Percentiles rank a stretch among this genome's conserved stretches.
Conservation (phyloP, 1,140 invertebrate genomes). For the Scylla paramamosain region DNA sequence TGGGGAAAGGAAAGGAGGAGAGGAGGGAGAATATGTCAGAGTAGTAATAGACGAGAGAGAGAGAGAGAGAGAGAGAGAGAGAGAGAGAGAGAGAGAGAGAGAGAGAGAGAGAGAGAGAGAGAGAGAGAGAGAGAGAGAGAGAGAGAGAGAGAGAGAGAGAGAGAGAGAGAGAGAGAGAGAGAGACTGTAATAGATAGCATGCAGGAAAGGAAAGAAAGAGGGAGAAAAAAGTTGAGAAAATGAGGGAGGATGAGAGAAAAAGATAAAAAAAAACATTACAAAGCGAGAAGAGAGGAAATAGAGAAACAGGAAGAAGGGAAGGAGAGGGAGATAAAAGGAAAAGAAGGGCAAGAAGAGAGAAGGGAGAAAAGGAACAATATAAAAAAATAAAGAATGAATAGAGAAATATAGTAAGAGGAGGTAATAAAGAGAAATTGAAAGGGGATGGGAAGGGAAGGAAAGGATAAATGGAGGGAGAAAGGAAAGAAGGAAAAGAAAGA, state of each 20-base stretch:
- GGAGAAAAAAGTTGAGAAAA: background rate
- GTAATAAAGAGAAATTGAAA: background rate
- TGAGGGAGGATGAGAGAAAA: background rate
- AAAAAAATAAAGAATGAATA: background rate
- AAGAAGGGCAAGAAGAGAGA: background rate
- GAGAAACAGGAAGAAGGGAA: background rate
- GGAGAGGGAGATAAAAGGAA: constrained; percentile 10
- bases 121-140: background rate
- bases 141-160: background rate
- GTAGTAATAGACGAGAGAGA: background rate
- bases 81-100: too few species aligned
- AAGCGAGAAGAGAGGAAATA: background rate
- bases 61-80: background rate
- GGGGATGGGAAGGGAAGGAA: background rate
- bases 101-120: background rate
- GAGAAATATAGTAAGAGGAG: background rate
- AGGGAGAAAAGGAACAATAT: background rate
- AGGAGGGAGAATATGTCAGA: background rate
- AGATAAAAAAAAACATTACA: background rate
- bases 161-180: background rate
- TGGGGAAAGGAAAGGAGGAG: background rate
- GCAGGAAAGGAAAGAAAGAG: background rate
- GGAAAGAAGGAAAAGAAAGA: background rate
- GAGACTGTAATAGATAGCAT: background rate
- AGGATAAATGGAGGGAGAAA: background rate